phyloP scores from a whole-genome alignment of 2,113 vertebrate genomes.

The Sylvia atricapilla region DNA sequence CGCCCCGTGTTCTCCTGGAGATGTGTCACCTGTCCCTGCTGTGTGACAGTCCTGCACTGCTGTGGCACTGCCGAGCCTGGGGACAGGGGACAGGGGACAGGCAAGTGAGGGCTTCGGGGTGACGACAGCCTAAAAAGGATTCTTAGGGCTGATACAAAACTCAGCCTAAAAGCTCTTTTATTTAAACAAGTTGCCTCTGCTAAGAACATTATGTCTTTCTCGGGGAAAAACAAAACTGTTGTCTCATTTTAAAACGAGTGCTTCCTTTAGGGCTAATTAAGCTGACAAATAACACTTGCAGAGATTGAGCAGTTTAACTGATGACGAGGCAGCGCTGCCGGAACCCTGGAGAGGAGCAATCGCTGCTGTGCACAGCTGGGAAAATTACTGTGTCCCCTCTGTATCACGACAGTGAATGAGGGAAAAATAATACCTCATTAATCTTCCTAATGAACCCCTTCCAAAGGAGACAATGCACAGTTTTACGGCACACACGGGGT shows the following conservation, averaged over 20 bases:
- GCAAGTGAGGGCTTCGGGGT: not conserved
- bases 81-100: not conserved
- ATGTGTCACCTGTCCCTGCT: too few relatives aligned
- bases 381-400: constrained; percentile 10
- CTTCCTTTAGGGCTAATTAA: constrained; percentile 74
- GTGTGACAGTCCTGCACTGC: not conserved
- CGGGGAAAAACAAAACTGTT: constrained; percentile 44
- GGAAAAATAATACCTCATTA: constrained; percentile 21
- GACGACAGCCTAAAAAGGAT: not conserved
- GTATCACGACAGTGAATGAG: not conserved
- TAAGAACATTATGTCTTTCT: constrained; percentile 53
- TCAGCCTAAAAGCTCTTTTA: constrained; percentile 14
- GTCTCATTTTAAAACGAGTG: constrained; percentile 59
- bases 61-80: not conserved
- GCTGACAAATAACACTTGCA: constrained; percentile 56
- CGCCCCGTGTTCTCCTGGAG: not conserved
- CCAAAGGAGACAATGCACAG: constrained; percentile 23
- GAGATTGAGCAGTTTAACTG: constrained; percentile 27
- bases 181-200: constrained; percentile 48
- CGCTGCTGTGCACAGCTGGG: constrained; percentile 25
- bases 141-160: not conserved
- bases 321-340: not conserved
- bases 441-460: constrained; percentile 50
- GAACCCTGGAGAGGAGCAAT: not conserved
- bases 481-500: not conserved